phyloP scores from a whole-genome alignment of 2,888 invertebrate genomes.

The Iphiclides podalirius region DNA sequence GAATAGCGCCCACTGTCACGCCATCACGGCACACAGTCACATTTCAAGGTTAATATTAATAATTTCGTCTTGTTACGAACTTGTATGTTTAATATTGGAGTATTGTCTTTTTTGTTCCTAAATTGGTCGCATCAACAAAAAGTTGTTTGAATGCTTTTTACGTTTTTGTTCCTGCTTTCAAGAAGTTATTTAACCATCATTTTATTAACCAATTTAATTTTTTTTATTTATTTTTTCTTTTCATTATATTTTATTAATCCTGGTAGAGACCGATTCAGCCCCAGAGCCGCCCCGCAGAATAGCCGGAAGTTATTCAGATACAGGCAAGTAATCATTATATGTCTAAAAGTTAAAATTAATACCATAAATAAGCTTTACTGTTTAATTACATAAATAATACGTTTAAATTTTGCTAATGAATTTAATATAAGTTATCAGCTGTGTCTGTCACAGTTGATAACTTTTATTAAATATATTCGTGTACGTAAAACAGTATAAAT shows the following conservation, averaged over 20 bases:
- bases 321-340: constrained; percentile 70
- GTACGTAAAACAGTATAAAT: too few species aligned
- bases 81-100: constrained; percentile 67
- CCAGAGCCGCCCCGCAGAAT: constrained; percentile 84
- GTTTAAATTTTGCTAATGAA: too few species aligned
- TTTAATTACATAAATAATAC: too few species aligned
- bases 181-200: constrained; percentile 16
- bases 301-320: constrained; percentile 74
- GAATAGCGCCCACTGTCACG: constrained; percentile 67
- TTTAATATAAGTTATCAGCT: too few species aligned
- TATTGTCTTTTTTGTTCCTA: constrained; percentile 39
- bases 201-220: constrained; percentile 20
- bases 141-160: not conserved
- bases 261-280: constrained; percentile 81
- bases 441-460: too few species aligned
- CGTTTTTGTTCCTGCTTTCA: constrained; percentile 28
- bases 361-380: not conserved
- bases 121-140: not conserved
- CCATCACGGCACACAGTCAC: constrained; percentile 85
- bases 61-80: constrained; percentile 32
- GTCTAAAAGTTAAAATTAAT: not conserved
- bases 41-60: constrained; percentile 83
- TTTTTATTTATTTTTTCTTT: constrained; percentile 47
- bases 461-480: too few species aligned
- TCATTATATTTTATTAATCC: constrained; percentile 59